Conservation (phyloP, 2,113 vertebrate genomes). For the Cygnus buccinator region DNA sequence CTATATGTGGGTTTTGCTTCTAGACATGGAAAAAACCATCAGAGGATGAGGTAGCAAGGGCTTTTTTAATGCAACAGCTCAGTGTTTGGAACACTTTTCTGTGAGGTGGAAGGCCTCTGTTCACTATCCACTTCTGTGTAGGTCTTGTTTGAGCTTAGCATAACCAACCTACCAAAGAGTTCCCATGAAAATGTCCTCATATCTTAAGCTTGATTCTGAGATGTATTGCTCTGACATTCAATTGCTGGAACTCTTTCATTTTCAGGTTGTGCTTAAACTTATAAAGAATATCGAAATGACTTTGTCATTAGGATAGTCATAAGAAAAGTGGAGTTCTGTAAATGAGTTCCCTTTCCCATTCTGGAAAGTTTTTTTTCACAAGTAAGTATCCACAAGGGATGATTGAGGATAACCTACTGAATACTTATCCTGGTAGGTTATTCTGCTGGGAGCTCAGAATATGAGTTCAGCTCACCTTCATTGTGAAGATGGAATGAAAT, state of each 20-base stretch:
- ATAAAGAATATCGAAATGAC: neutral
- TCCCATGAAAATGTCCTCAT: neutral
- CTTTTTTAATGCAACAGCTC: neutral
- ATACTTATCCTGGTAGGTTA: neutral
- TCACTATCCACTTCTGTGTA: neutral
- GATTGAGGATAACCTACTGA: neutral
- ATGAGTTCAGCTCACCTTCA: neutral
- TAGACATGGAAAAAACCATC: neutral
- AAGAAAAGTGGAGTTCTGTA: neutral
- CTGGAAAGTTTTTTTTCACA: neutral
- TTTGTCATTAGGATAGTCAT: neutral
- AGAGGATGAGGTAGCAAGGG: neutral
- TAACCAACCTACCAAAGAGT: neutral
- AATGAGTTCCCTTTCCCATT: neutral
- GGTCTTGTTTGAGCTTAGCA: neutral
- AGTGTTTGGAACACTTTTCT: neutral
- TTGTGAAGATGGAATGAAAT: neutral
- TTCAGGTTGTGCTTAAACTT: neutral
- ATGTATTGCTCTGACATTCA: neutral
- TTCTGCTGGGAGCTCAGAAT: neutral
- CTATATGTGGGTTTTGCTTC: neutral
- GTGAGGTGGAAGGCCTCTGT: neutral
- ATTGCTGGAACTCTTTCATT: neutral
- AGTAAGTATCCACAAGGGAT: neutral
- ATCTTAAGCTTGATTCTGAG: neutral